Conservation (phyloP, 2,113 vertebrate genomes). For the Mustelus asterias region DNA sequence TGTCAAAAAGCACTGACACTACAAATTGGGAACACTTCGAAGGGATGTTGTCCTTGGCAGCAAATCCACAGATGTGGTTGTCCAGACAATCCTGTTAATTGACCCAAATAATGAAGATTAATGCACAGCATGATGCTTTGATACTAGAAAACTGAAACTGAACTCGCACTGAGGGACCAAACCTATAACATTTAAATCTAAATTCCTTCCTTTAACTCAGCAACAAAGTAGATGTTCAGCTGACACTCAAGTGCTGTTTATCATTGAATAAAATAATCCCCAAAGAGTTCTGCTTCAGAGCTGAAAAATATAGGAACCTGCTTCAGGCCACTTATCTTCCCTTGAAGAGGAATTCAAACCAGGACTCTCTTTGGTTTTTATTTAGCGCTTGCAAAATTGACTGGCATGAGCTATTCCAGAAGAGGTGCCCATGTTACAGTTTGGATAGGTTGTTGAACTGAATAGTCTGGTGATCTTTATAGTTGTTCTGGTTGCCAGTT, state of each 20-base stretch:
- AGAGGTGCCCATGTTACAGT: not conserved
- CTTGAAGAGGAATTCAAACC: not conserved
- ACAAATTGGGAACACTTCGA: not conserved
- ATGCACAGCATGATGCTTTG: not conserved
- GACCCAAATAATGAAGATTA: conserved; percentile 9
- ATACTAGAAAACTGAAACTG: not conserved
- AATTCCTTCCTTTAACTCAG: not conserved
- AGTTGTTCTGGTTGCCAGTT: not conserved
- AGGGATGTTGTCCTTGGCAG: not conserved
- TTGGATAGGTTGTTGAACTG: not conserved
- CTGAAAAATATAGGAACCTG: not conserved
- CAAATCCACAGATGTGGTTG: not conserved
- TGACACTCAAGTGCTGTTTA: not conserved
- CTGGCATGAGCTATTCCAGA: not conserved
- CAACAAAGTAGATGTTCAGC: not conserved
- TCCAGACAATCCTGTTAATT: not conserved
- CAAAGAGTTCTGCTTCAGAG: not conserved
- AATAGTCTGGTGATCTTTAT: not conserved
- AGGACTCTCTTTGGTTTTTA: not conserved
- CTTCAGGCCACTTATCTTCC: not conserved
- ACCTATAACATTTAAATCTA: not conserved
- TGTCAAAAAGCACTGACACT: not conserved
- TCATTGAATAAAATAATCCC: not conserved
- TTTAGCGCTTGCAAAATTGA: not conserved
- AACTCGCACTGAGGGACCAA: not conserved